A percentile compares a stretch with the other conserved stretches of the same genome.
phyloP scores from a whole-genome alignment of 2,797 vertebrate species.

The Xiphorhynchus erythropygius region DNA sequence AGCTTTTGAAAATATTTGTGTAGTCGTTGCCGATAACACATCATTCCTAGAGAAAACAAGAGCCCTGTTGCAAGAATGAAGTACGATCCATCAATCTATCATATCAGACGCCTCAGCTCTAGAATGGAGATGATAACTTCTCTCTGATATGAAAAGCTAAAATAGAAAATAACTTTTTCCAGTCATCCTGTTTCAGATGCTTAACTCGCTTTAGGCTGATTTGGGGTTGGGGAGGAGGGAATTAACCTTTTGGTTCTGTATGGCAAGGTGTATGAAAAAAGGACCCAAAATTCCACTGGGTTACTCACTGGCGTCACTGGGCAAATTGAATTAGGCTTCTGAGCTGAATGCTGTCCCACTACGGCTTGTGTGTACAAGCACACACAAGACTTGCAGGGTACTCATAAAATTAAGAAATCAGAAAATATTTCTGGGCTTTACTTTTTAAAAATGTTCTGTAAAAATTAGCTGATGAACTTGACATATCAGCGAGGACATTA shows the following conservation, averaged over 20 bases:
- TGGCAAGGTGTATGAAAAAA: background rate
- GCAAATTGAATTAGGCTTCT: background rate
- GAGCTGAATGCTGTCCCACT: background rate
- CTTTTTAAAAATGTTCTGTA: background rate
- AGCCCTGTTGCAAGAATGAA: background rate
- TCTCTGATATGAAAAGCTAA: background rate
- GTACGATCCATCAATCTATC: fast-evolving
- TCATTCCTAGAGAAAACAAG: background rate
- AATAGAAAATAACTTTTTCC: background rate
- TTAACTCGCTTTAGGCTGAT: background rate
- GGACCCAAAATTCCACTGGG: background rate
- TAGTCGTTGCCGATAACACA: fast-evolving
- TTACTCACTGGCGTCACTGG: background rate
- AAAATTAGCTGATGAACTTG: background rate
- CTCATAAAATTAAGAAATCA: background rate
- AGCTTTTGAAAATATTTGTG: background rate
- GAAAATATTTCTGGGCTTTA: background rate
- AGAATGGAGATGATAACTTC: background rate
- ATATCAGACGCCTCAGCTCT: background rate
- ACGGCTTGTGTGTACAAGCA: background rate
- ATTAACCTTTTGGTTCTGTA: background rate
- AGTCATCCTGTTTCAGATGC: background rate
- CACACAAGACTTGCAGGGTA: background rate
- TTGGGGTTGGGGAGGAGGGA: fast-evolving
- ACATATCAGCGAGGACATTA: background rate